Percentiles rank a stretch among this genome's conserved stretches.
These are phyloP conservation scores for Aphelenchoides avenae DNA, from an alignment of 1,140 invertebrate species.

Conservation along the genomic window DNA sequence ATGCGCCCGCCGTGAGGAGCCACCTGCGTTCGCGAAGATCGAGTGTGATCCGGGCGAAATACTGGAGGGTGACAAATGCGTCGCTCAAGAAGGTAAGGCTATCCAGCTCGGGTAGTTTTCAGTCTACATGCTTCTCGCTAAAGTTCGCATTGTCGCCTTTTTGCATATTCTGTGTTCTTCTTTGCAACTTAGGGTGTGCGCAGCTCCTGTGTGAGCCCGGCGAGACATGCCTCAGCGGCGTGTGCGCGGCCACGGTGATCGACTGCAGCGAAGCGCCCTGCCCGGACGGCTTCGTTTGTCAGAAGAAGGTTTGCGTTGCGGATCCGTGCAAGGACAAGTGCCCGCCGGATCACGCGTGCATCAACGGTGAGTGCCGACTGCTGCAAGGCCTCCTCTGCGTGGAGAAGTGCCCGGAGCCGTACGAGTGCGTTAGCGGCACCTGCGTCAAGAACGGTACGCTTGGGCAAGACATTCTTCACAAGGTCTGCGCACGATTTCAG, in stretches of 20 bases:
- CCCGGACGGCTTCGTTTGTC: constrained; percentile 28
- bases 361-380: constrained; percentile 46
- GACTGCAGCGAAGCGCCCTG: constrained; percentile 26
- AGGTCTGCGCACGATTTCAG: constrained; percentile 26
- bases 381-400: constrained; percentile 37
- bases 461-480: constrained; percentile 24
- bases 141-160: constrained; percentile 15
- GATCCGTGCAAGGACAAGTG: constrained; percentile 33
- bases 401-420: constrained; percentile 42
- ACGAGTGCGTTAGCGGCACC: constrained; percentile 45
- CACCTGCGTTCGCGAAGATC: constrained; percentile 1
- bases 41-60: constrained; percentile 40
- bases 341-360: constrained; percentile 41
- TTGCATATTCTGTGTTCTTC: constrained; percentile 10
- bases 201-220: constrained; percentile 42
- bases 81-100: constrained; percentile 35
- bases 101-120: neutral
- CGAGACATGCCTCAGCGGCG: constrained; percentile 48
- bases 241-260: constrained; percentile 33
- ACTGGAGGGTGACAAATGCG: constrained; percentile 34
- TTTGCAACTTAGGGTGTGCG: constrained; percentile 42
- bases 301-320: constrained; percentile 18
- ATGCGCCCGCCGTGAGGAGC: constrained; percentile 21
- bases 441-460: constrained; percentile 43
- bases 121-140: neutral